A percentile compares a stretch with the other conserved stretches of the same genome.
These are phyloP conservation scores for Xanthia icteritia DNA, from an alignment of 2,888 invertebrate genomes.

Conservation along the genomic window DNA sequence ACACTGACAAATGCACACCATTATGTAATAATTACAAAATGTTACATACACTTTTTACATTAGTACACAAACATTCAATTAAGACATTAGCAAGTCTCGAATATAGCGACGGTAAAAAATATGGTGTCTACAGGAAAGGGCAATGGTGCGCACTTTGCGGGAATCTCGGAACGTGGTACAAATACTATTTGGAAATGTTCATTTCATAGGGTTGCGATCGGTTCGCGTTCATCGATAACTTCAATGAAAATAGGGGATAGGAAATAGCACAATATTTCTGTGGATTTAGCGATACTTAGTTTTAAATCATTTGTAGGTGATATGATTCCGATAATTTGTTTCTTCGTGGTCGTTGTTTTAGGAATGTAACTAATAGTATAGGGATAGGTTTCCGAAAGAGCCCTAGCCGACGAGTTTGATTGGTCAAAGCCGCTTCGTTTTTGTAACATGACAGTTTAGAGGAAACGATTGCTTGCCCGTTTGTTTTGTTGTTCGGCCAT, in stretches of 20 bases:
- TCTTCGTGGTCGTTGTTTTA: constrained; percentile 32
- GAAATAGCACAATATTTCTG: constrained; percentile 45
- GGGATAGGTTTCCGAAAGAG: constrained; percentile 38
- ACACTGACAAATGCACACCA: constrained; percentile 34
- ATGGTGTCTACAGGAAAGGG: constrained; percentile 23
- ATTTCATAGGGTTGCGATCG: constrained; percentile 44
- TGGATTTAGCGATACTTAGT: constrained; percentile 52
- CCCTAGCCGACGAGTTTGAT: constrained; percentile 41
- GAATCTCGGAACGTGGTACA: constrained; percentile 53
- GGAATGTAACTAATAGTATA: constrained; percentile 31
- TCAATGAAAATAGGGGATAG: constrained; percentile 32
- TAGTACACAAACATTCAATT: constrained; percentile 33
- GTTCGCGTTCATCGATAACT: constrained; percentile 33
- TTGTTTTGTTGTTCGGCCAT: constrained; percentile 21
- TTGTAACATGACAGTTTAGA: constrained; percentile 34
- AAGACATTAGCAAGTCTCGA: constrained; percentile 54
- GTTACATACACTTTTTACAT: constrained; percentile 39
- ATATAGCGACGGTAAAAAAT: constrained; percentile 28
- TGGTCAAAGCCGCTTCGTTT: constrained; percentile 40
- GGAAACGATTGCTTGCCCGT: constrained; percentile 35
- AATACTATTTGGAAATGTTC: constrained; percentile 54
- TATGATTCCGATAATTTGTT: constrained; percentile 29
- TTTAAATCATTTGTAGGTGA: constrained; percentile 44
- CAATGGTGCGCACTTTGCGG: constrained; percentile 14
- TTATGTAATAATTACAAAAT: constrained; percentile 45